A percentile compares a stretch with the other conserved stretches of the same genome.
These are phyloP conservation scores for Panthera uncia DNA, from an alignment of 2,113 vertebrate species.

Conservation along the genomic window DNA sequence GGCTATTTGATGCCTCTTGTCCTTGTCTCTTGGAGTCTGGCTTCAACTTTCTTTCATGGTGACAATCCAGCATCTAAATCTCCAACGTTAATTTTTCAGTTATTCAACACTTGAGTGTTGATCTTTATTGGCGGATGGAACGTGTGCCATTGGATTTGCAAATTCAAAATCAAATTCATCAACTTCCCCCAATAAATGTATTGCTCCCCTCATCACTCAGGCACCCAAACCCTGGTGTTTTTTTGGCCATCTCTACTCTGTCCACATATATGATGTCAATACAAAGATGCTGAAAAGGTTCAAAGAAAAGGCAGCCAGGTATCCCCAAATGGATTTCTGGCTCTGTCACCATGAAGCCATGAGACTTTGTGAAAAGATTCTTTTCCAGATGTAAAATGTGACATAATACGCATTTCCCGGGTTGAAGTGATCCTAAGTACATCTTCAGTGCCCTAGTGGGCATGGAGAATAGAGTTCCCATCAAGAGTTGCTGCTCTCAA, in stretches of 20 bases:
- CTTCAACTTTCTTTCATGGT: neutral
- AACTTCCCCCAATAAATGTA: neutral
- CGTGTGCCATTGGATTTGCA: neutral
- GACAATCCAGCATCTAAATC: neutral
- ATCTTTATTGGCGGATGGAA: neutral
- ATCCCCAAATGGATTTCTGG: neutral
- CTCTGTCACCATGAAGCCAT: neutral
- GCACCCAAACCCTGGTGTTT: neutral
- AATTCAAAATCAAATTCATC: neutral
- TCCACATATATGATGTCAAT: neutral
- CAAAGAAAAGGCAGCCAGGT: neutral
- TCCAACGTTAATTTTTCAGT: neutral
- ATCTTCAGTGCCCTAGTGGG: neutral
- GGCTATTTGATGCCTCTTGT: neutral
- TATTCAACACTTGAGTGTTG: neutral
- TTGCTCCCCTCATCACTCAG: neutral
- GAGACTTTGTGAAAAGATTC: neutral
- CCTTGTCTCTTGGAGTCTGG: neutral
- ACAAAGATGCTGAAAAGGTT: neutral
- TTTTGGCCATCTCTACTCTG: neutral
- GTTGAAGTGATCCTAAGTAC: neutral
- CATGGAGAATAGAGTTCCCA: neutral
- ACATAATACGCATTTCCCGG: neutral
- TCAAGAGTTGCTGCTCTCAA: neutral
- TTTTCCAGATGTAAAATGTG: neutral